A percentile compares a stretch with the other conserved stretches of the same genome.
These are phyloP conservation scores for Kobus ellipsiprymnus DNA, from an alignment of 2,113 vertebrate species.

Conservation along the genomic window DNA sequence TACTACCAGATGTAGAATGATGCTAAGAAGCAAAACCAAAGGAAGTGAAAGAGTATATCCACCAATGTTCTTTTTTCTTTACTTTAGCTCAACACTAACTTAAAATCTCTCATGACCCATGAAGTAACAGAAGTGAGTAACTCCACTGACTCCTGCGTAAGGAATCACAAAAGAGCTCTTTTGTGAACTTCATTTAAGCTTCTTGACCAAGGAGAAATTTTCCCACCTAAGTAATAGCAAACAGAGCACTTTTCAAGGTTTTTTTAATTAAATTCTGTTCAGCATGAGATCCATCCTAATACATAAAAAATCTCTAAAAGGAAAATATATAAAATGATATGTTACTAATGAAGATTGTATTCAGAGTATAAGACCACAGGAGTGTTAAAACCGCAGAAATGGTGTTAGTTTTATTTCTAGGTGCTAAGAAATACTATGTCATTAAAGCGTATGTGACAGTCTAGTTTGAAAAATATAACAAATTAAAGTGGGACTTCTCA, in stretches of 20 bases:
- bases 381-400: conserved; percentile 2
- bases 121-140: not conserved
- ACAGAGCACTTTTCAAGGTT: not conserved
- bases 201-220: not conserved
- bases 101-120: not conserved
- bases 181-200: not conserved
- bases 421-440: conserved; percentile 33
- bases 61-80: not conserved
- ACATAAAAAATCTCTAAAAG: not conserved
- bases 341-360: not conserved
- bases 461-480: conserved; percentile 56
- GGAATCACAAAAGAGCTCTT: not conserved
- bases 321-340: not conserved
- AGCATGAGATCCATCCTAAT: not conserved
- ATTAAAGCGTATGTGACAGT: conserved; percentile 21
- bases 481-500: conserved; percentile 39
- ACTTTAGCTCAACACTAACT: not conserved
- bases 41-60: not conserved
- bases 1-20: not conserved
- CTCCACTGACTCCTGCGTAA: not conserved
- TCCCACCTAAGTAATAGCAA: not conserved
- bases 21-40: not conserved
- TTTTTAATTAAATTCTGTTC: not conserved
- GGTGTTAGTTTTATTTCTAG: not conserved
- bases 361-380: not conserved